These are phyloP conservation scores for Sipunculus nudus DNA, from an alignment of 2,888 invertebrate species.

Conservation along the genomic window DNA sequence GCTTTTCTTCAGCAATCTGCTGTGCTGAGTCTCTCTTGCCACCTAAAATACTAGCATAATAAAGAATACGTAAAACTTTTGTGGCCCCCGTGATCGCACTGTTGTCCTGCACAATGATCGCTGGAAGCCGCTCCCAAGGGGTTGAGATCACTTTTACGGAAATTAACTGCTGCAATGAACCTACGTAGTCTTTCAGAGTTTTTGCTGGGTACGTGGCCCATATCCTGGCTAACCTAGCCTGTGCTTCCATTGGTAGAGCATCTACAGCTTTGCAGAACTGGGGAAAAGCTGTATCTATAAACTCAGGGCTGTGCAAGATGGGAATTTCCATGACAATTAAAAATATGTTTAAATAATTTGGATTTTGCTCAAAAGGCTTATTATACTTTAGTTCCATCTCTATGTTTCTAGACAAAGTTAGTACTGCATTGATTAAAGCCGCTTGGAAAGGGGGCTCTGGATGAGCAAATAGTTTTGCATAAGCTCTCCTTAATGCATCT, in stretches of 20 bases:
- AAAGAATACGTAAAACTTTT: slow-evolving; percentile 80
- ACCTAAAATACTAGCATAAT: slow-evolving; percentile 85
- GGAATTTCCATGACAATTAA: slow-evolving; percentile 84
- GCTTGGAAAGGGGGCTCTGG: slow-evolving; percentile 70
- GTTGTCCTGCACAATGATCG: slow-evolving; percentile 90
- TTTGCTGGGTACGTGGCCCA: slow-evolving; percentile 73
- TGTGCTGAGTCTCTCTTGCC: slow-evolving; percentile 69
- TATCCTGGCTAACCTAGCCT: slow-evolving; percentile 81
- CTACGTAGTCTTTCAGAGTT: slow-evolving; percentile 48
- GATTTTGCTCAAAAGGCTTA: slow-evolving; percentile 65
- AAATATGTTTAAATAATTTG: slow-evolving; percentile 72
- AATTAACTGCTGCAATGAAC: slow-evolving; percentile 82
- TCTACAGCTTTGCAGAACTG: slow-evolving; percentile 77
- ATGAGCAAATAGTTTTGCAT: slow-evolving; percentile 69
- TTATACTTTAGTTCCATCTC: slow-evolving; percentile 76
- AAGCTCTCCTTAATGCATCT: slow-evolving; percentile 76
- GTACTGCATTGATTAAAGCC: slow-evolving; percentile 79
- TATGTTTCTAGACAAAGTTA: slow-evolving; percentile 77
- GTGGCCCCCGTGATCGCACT: slow-evolving; percentile 84
- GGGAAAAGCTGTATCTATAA: slow-evolving; percentile 83
- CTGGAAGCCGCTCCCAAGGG: no score
- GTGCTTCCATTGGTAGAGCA: slow-evolving; percentile 77
- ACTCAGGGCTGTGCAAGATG: slow-evolving; percentile 73
- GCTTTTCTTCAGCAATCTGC: slow-evolving; percentile 55
- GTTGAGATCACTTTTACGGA: slow-evolving; percentile 85